phyloP scores from a whole-genome alignment of 2,113 vertebrate genomes.

The Pedetes capensis region DNA sequence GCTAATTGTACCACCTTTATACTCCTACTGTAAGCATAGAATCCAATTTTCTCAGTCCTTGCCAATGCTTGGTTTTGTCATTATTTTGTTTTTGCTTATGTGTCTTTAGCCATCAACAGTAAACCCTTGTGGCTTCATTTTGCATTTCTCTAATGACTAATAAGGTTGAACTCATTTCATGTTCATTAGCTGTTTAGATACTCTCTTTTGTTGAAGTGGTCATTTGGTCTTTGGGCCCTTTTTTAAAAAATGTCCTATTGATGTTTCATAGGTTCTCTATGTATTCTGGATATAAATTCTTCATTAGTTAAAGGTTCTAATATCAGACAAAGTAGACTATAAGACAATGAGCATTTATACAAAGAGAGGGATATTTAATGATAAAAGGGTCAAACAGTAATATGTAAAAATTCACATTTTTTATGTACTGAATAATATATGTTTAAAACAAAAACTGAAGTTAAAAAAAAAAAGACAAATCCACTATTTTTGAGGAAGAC shows the following conservation, averaged over 20 bases:
- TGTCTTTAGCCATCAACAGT: neutral
- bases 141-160: neutral
- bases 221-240: neutral
- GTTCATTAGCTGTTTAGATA: too few species aligned
- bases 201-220: neutral
- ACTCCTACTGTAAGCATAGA: neutral
- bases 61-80: neutral
- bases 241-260: neutral
- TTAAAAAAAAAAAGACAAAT: neutral
- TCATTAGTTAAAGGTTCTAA: neutral
- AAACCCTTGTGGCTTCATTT: neutral
- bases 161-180: too few species aligned
- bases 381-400: too few species aligned
- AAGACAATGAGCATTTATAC: neutral
- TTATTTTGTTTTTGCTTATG: neutral
- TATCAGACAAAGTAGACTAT: neutral
- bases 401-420: neutral
- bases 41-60: neutral
- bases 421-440: neutral
- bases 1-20: too few species aligned
- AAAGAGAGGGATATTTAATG: neutral
- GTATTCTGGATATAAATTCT: neutral
- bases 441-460: neutral
- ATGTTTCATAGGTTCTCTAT: too few species aligned
- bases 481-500: neutral